phyloP scores from a whole-genome alignment of 1,140 invertebrate genomes.

The Zophobas atratus region DNA sequence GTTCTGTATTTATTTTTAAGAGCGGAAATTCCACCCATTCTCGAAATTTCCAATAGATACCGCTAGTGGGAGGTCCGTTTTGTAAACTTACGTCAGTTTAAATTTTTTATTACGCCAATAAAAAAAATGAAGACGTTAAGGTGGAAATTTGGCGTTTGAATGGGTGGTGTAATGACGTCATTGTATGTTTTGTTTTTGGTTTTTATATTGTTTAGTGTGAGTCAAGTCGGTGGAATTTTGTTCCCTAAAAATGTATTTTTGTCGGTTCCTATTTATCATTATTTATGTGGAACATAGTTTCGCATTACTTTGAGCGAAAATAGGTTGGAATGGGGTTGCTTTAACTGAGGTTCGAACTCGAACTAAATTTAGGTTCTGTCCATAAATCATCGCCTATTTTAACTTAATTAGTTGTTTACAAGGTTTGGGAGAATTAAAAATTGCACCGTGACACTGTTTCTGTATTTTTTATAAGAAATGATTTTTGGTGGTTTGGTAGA shows the following conservation, averaged over 20 bases:
- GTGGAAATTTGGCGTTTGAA: constrained; percentile 7
- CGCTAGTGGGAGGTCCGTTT: background rate
- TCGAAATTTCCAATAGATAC: constrained; percentile 4
- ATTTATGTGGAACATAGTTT: too few species aligned
- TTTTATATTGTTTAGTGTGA: too few species aligned
- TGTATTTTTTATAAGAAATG: too few species aligned
- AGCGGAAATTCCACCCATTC: background rate
- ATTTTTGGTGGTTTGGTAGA: too few species aligned
- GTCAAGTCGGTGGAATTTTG: too few species aligned
- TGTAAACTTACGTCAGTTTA: background rate
- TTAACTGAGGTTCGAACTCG: background rate
- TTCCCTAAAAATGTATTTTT: too few species aligned
- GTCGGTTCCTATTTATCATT: too few species aligned
- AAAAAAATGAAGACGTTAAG: background rate
- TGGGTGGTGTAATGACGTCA: constrained; percentile 2
- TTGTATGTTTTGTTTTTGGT: background rate
- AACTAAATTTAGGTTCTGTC: background rate
- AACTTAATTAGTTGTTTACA: constrained; percentile 8
- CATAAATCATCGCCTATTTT: constrained; percentile 11
- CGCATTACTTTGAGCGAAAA: background rate
- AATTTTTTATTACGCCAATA: constrained; percentile 5
- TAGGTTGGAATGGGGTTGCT: background rate
- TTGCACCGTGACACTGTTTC: too few species aligned
- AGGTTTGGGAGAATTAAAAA: background rate
- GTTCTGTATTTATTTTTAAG: background rate